Evolutionary conservation across 2,113 vertebrate species (phyloP), one percentile per base, ranked within the genome.

Genomic region (Phainopepla nitens): DNA sequence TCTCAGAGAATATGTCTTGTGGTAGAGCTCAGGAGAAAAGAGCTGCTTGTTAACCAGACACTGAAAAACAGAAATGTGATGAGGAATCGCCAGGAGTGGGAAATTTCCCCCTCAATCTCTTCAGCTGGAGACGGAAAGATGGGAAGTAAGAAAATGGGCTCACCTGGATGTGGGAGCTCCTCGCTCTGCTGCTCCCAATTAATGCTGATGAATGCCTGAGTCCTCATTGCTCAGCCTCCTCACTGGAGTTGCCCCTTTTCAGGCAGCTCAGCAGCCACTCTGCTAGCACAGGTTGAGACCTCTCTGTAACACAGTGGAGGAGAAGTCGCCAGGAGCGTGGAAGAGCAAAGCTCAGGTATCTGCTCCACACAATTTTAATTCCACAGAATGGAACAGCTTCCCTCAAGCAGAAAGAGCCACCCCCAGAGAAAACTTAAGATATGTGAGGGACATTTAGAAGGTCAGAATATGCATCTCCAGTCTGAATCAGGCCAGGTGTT

Each of bases 391-490:
- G 16, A 47, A 31, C 21, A 36, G 2, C 13, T 85, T 2, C 13
- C 15, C 18, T 72, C 45, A 47, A 57, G 13, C 2, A 58, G 18
- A 62, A 61, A 78, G 47, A 39, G 1, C 11, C 1, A 2, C 15
- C 13, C 58, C 16, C 10, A 11, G 39, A 60, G 27, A 69, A 72
- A 93, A 83, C 13, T 24, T 23, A 54, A 20, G 33, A 27, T 22
- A 10, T 6, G 1, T 0, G 0, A 64, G 7, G 18, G 20, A 19
- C 15, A 25, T 51, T 33, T 29, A 20, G 39, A 39, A 39, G 5
- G 9, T 60, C 42, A 73, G 39, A 42, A 66, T 47, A 21, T 61
- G 29, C 18, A 18, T 56, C 22, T 65, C 16, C 10, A 29, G 31
- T 42, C 15, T 68, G 53, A 72, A 36, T 6, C 11, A 53, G 49